phyloP scores from a whole-genome alignment of 2,113 vertebrate genomes.

The Nycticebus coucang region DNA sequence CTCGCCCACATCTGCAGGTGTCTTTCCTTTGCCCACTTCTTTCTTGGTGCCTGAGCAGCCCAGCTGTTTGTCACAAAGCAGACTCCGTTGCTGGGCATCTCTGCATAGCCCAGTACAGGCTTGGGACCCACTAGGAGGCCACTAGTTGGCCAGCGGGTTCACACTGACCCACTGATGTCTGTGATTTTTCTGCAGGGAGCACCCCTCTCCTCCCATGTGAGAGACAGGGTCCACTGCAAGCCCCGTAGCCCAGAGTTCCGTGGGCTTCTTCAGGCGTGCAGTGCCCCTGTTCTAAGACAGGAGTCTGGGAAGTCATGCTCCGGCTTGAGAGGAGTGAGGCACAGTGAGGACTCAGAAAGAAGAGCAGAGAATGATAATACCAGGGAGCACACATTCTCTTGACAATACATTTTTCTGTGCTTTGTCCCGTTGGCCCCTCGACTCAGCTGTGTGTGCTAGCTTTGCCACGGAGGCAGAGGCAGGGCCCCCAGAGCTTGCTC shows the following conservation, averaged over 20 bases:
- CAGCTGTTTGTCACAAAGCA: not conserved
- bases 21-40: not conserved
- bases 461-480: rapidly evolving
- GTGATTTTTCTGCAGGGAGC: not conserved
- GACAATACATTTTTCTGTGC: not conserved
- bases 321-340: not conserved
- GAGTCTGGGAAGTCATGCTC: not conserved
- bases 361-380: not conserved
- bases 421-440: not conserved
- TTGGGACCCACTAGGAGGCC: not conserved
- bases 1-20: not conserved
- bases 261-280: too few relatives aligned
- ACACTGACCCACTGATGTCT: not conserved
- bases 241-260: rapidly evolving
- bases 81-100: not conserved
- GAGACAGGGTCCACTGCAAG: not conserved
- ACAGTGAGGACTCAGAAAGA: not conserved
- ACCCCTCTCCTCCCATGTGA: not conserved
- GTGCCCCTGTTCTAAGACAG: rapidly evolving
- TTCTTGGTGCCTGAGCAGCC: not conserved
- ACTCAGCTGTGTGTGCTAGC: not conserved
- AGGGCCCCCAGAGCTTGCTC: not conserved
- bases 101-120: not conserved
- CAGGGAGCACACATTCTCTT: not conserved
- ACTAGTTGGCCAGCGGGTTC: not conserved